Evolutionary conservation across 2,888 invertebrate species (phyloP), one percentile per base, ranked within the genome.

Genomic region (Harpagoxenus sublaevis): DNA sequence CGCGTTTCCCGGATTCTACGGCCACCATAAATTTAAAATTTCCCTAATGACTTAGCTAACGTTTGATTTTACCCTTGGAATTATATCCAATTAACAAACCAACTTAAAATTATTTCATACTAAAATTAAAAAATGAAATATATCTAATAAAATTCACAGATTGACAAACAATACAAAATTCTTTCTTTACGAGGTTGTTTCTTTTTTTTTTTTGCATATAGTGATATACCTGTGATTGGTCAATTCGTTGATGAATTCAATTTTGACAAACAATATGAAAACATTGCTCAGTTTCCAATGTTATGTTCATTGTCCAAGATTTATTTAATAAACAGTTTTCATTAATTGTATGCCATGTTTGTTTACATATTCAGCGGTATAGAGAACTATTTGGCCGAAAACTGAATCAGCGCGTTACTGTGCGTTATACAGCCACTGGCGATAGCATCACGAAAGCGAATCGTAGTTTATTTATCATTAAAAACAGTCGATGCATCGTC

Each of bases 321-420:
- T 70, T 73, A 62, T 81, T 73, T 39, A 60, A 48, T 39, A 51
- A 4, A 42, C 5, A 12, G 28, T 39, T 51, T 23, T 81, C 39
- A 39, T 8, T 28, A 60, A 12, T 71, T 71, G 45, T 68, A 35
- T 55, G 9, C 23, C 10, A 57, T 71, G 65, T 39, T 39, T 15
- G 78, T 79, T 73, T 81, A 39, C 39, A 73, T 42, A 48, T 51
- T 60, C 48, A 39, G 23, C 60, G 66, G 65, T 79, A 82, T 85
- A 82, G 79, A 73, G 55, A 70, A 75, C 42, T 60, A 39, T 79
- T 84, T 79, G 71, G 62, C 55, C 62, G 57, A 85, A 70, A 89
- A 86, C 84, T 83, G 84, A 88, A 87, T 88, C 85, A 84, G 84
- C 86, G 55, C 65, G 73, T 81, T 85, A 81, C 77, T 75, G 57